Evolutionary conservation across 2,113 vertebrate species (phyloP), one percentile per base, ranked within the genome.

Genomic region (Gavia stellata): DNA sequence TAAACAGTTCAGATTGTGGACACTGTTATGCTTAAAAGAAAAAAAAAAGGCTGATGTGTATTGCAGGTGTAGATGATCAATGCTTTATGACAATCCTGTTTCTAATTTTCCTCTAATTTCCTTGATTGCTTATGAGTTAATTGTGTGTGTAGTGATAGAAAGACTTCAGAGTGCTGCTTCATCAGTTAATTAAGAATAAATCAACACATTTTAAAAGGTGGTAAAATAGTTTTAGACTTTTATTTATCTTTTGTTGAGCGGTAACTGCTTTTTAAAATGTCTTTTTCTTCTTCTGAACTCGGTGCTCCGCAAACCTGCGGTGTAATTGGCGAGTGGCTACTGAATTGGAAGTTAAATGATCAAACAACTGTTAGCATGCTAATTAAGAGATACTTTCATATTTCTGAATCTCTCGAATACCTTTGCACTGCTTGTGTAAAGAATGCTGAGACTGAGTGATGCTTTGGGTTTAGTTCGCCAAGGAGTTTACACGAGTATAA

Each of bases 91-190:
- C 97, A 97, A 50, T 61, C 86, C 84, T 96, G 88, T 77, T 97
- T 96, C 83, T 96, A 96, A 97, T 98, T 98, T 98, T 96, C 70
- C 71, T 96, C 85, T 96, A 96, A 97, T 98, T 96, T 94, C 49
- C 94, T 97, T 98, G 97, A 97, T 97, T 98, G 91, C 96, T 93
- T 96, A 93, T 17, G 59, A 98, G 97, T 97, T 98, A 98, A 96
- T 97, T 74, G 56, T 95, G 94, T 96, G 53, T 97, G 52, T 90
- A 79, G 49, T 98, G 92, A 92, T 86, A 96, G 91, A 96, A 97
- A 97, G 91, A 74, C 72, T 96, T 97, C 80, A 87, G 96, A 96
- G 97, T 96, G 81, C 47, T 14, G 24, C 79, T 97, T 97, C 96
- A 95, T 97, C 91, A 82, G 81, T 95, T 98, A 98, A 98, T 98